These are phyloP conservation scores for Ammodytes marinus DNA, from an alignment of 2,113 vertebrate genomes.

Conservation along the genomic window DNA sequence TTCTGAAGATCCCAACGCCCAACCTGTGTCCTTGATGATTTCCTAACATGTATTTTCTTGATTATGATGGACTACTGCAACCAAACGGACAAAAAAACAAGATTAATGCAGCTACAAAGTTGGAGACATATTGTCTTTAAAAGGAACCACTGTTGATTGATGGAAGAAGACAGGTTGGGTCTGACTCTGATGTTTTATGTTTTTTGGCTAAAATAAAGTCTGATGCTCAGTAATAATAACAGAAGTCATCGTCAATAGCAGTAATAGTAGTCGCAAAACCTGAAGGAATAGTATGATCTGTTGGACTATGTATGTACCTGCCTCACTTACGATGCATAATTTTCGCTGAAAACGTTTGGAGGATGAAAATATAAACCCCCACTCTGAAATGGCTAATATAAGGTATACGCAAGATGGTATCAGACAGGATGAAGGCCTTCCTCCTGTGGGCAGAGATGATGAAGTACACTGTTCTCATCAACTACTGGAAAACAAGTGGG, in stretches of 20 bases:
- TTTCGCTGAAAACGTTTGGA: too few species aligned
- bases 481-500: slow-evolving; percentile 1
- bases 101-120: background rate
- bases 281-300: too few species aligned
- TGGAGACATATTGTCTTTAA: background rate
- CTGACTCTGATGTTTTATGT: background rate
- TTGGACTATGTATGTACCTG: background rate
- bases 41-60: background rate
- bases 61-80: background rate
- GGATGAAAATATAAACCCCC: too few species aligned
- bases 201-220: background rate
- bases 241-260: background rate
- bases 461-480: slow-evolving; percentile 18
- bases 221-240: background rate
- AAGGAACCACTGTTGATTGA: background rate
- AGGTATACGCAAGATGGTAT: background rate
- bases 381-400: slow-evolving; percentile 19
- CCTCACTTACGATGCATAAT: too few species aligned
- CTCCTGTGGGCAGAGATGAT: slow-evolving; percentile 37
- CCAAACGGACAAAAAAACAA: too few species aligned
- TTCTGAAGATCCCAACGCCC: background rate
- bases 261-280: background rate
- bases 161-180: background rate
- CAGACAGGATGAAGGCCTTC: slow-evolving; percentile 23
- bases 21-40: too few species aligned